Evolutionary conservation across 2,113 vertebrate species (phyloP), one percentile per base, ranked within the genome.

Genomic region (Choloepus hoffmanni): DNA sequence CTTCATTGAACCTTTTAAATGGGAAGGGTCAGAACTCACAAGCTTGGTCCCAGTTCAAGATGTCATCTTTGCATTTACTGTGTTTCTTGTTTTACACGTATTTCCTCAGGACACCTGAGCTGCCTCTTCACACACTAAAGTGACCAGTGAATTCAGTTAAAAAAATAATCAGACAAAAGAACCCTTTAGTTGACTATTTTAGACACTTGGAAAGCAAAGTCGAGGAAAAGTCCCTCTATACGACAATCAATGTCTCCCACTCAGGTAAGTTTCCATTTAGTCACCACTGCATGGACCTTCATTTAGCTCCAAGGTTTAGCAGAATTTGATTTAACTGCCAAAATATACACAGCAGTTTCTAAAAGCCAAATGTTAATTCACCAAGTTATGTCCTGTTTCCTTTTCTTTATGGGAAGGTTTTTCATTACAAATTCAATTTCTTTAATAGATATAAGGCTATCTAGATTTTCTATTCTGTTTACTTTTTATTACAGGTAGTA

Each of bases 351-450:
- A 77, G 19, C 65, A 63, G 89, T 85, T 94, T 96, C 70, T 93
- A 65, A 97, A 87, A 90, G 70, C 65, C 93, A 94, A 97, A 95
- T 89, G 93, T 85, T 94, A 93, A 96, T 95, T 89, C 60, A 21
- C 94, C 86, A 91, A 97, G 95, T 97, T 89, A 84, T 92, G 92
- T 89, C 83, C 60, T 89, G 88, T 92, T 97, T 95, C 90, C 89
- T 96, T 96, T 91, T 76, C 91, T 96, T 95, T 92, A 92, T 11
- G 82, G 78, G 91, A 96, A 94, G 74, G 89, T 95, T 97, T 97
- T 97, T 95, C 95, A 92, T 97, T 97, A 96, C 96, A 96, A 97
- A 96, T 96, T 97, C 50, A 90, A 96, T 97, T 94, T 96, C 90
- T 96, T 96, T 92, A 96, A 96, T 96, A 96, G 92, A 89, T 74